Conservation (phyloP, 2,797 vertebrate genomes). For the Zonotrichia albicollis region DNA sequence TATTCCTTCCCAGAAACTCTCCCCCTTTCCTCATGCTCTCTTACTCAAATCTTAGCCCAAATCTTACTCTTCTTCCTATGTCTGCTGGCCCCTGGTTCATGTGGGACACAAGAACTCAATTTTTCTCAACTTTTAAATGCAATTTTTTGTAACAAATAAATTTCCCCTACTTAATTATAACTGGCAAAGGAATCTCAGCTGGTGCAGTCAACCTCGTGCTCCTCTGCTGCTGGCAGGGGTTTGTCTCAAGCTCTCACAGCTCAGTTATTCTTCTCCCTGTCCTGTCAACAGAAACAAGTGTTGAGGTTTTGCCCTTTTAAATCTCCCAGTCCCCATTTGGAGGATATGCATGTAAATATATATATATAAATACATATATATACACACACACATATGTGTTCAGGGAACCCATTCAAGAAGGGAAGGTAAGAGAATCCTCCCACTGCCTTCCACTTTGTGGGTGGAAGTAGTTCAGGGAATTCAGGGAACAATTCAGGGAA, state of each 20-base stretch:
- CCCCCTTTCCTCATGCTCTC: background rate
- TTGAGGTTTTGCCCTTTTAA: background rate
- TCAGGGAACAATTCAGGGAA: background rate
- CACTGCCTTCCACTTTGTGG: background rate
- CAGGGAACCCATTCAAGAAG: background rate
- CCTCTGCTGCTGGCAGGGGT: background rate
- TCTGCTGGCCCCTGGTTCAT: background rate
- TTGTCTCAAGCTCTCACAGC: background rate
- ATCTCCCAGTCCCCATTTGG: background rate
- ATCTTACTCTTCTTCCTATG: background rate
- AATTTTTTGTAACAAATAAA: background rate
- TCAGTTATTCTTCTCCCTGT: background rate
- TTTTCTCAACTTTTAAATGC: background rate
- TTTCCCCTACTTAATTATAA: background rate
- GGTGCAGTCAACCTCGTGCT: accelerated
- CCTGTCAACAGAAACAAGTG: background rate
- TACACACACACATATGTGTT: accelerated
- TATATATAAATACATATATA: background rate
- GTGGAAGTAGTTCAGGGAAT: background rate
- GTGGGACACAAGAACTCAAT: background rate
- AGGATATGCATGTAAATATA: background rate
- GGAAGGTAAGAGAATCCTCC: background rate
- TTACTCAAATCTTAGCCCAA: background rate
- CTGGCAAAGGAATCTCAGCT: background rate
- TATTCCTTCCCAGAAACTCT: background rate